Evolutionary conservation across 2,888 invertebrate genomes (phyloP).

Genomic region (Meghimatium bilineatum): DNA sequence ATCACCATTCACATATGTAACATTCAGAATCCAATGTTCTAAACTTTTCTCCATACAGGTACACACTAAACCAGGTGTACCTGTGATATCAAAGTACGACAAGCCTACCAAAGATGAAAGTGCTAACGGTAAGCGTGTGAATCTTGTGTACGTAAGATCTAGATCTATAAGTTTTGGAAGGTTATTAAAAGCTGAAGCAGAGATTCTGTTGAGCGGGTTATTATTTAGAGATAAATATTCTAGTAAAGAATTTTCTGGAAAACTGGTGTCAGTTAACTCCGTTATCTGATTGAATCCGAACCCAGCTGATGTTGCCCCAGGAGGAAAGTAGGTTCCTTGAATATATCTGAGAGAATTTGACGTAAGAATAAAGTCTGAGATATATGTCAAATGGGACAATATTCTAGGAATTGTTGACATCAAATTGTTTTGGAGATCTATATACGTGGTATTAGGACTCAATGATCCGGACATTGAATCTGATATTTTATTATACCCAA

Average conservation of each 20-base stretch:
- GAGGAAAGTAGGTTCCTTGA: not conserved
- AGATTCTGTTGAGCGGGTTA: not conserved
- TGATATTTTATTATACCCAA: not conserved
- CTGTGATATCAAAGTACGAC: not conserved
- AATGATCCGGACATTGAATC: not conserved
- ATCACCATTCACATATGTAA: not conserved
- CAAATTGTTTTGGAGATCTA: not conserved
- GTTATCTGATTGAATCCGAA: not conserved
- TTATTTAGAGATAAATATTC: not conserved
- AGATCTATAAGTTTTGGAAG: not conserved
- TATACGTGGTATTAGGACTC: too few relatives aligned
- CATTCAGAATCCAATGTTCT: not conserved
- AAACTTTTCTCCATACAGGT: conserved; percentile 7
- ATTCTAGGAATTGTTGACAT: not conserved
- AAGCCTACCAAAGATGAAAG: not conserved
- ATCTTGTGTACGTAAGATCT: not conserved
- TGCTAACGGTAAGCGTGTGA: not conserved
- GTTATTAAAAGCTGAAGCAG: not conserved
- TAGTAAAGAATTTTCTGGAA: not conserved
- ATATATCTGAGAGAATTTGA: not conserved
- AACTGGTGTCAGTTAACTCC: not conserved
- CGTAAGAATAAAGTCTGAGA: not conserved
- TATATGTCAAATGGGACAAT: not conserved
- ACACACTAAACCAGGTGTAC: not conserved
- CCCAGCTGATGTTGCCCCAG: not conserved